These are phyloP conservation scores for Hedychridium roseum DNA, from an alignment of 2,888 invertebrate species.

Conservation along the genomic window DNA sequence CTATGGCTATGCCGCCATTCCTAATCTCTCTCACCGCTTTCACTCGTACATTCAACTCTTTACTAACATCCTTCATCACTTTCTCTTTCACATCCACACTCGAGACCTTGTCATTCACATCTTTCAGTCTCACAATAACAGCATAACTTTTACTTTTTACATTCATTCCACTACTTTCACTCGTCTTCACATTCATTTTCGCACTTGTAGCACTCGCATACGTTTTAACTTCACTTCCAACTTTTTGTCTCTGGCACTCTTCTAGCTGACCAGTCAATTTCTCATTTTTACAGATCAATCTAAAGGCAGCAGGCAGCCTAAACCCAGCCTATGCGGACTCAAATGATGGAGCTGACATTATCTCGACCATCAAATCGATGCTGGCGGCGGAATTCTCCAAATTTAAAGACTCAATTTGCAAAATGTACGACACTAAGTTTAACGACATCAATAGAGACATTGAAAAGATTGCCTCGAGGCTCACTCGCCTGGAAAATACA, in stretches of 20 bases:
- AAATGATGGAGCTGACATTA: too few relatives aligned
- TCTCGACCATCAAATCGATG: too few relatives aligned
- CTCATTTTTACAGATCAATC: not conserved
- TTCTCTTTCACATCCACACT: not conserved
- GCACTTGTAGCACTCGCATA: not conserved
- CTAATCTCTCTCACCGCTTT: slow-evolving; percentile 1
- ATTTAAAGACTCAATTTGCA: too few relatives aligned
- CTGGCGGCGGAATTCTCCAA: too few relatives aligned
- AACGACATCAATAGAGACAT: too few relatives aligned
- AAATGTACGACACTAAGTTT: too few relatives aligned
- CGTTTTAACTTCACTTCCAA: not conserved
- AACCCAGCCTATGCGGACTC: too few relatives aligned
- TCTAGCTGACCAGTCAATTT: not conserved
- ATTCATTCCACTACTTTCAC: not conserved
- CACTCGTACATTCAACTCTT: not conserved
- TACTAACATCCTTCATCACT: not conserved
- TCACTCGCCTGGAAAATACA: too few relatives aligned
- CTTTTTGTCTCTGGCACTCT: not conserved
- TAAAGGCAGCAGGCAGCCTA: too few relatives aligned
- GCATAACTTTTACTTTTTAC: not conserved
- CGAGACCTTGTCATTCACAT: not conserved
- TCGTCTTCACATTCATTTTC: not conserved
- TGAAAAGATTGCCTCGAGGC: too few relatives aligned
- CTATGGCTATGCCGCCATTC: slow-evolving; percentile 1
- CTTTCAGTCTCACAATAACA: not conserved